phyloP scores from a whole-genome alignment of 2,888 invertebrate genomes.

The Cephus sareptanus region DNA sequence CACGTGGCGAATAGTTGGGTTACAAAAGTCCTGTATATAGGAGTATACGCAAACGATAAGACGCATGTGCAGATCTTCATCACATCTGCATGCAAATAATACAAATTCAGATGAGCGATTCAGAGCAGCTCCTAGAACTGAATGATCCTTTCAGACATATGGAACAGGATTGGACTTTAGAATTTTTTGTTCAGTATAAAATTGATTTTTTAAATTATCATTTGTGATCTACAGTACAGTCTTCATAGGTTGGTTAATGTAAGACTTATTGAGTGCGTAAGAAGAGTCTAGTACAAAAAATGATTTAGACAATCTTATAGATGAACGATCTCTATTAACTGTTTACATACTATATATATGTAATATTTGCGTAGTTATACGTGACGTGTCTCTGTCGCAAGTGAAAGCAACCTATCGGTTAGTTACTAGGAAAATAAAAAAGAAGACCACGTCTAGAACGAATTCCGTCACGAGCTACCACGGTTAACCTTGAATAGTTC shows the following conservation, averaged over 20 bases:
- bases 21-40: background rate
- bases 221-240: too few relatives aligned
- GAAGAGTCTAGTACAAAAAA: background rate
- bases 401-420: background rate
- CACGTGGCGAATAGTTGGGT: background rate
- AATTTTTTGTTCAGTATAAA: too few relatives aligned
- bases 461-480: constrained; percentile 14
- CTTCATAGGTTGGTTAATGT: too few relatives aligned
- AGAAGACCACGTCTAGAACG: constrained; percentile 11
- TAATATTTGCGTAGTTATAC: background rate
- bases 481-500: constrained; percentile 18
- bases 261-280: too few relatives aligned
- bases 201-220: too few relatives aligned
- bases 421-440: background rate
- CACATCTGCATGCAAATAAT: background rate
- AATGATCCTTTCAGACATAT: too few relatives aligned
- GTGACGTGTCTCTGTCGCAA: background rate
- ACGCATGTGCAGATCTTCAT: background rate
- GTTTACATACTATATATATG: background rate
- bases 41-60: background rate
- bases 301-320: background rate
- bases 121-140: too few relatives aligned
- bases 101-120: too few relatives aligned
- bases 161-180: too few relatives aligned
- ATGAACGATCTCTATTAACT: background rate